A percentile compares a stretch with the other conserved stretches of the same genome.
Evolutionary conservation across 2,797 vertebrate genomes (phyloP).

Genomic region (Chelmon rostratus): DNA sequence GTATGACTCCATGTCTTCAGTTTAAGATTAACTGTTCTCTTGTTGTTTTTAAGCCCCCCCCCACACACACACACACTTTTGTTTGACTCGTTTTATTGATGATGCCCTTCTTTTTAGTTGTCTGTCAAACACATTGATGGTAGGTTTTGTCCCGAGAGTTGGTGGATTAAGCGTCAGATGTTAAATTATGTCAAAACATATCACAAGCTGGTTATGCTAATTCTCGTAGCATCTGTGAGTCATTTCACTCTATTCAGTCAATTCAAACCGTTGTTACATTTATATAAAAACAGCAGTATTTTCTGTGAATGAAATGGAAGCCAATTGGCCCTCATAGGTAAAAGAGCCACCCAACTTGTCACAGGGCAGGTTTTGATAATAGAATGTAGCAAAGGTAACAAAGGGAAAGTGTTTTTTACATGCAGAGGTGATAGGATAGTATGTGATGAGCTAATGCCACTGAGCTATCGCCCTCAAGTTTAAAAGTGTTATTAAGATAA

Average conservation of each 20-base stretch:
- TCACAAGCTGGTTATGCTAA: constrained; percentile 20
- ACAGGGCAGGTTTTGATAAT: constrained; percentile 27
- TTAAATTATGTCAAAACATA: constrained; percentile 22
- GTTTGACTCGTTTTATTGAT: constrained; percentile 62
- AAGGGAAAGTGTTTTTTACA: constrained; percentile 67
- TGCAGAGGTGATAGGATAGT: constrained; percentile 18
- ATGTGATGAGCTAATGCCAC: constrained; percentile 44
- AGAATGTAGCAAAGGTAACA: constrained; percentile 73
- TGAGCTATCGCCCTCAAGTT: constrained; percentile 46
- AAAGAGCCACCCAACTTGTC: constrained; percentile 33
- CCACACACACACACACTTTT: constrained; percentile 41
- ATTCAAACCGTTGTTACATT: constrained; percentile 37
- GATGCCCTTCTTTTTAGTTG: constrained; percentile 52
- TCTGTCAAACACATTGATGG: constrained; percentile 34
- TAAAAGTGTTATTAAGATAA: constrained; percentile 57
- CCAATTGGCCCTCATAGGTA: constrained; percentile 11
- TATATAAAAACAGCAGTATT: constrained; percentile 54
- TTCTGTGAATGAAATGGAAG: constrained; percentile 36
- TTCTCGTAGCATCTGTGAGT: not conserved
- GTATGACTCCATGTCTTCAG: constrained; percentile 45
- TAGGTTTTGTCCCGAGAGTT: not conserved
- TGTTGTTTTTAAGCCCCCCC: constrained; percentile 57
- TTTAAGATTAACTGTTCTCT: constrained; percentile 34
- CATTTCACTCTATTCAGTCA: constrained; percentile 15
- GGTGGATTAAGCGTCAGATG: no score